A percentile compares a stretch with the other conserved stretches of the same genome.
phyloP scores from a whole-genome alignment of 1,140 invertebrate genomes.

The Piezodorus guildinii region DNA sequence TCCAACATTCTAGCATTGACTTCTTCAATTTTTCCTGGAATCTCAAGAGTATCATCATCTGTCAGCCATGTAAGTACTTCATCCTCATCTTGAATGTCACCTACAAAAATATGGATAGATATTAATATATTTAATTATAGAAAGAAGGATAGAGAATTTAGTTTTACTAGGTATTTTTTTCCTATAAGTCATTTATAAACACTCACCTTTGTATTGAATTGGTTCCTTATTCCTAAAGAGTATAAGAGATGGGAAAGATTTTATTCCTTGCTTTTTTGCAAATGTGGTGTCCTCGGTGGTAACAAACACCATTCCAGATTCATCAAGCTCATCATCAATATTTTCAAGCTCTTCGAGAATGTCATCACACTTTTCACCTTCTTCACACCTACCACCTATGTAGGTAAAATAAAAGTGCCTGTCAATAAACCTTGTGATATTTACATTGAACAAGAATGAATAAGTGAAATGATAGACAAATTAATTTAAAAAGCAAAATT shows the following conservation, averaged over 20 bases:
- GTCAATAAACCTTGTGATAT: too few species aligned
- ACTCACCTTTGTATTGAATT: constrained; percentile 52
- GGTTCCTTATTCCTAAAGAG: constrained; percentile 86
- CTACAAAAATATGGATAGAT: constrained; percentile 33
- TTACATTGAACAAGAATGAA: too few species aligned
- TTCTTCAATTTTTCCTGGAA: constrained; percentile 87
- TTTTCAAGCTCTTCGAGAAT: constrained; percentile 79
- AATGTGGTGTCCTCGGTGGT: constrained; percentile 73
- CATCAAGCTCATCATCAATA: constrained; percentile 86
- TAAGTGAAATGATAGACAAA: too few species aligned
- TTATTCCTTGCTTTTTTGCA: constrained; percentile 77
- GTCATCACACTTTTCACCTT: constrained; percentile 71
- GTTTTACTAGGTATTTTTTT: not conserved
- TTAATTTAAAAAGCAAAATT: too few species aligned
- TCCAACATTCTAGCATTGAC: constrained; percentile 85
- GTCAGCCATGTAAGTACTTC: constrained; percentile 83
- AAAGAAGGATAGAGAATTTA: not conserved
- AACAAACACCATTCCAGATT: constrained; percentile 85
- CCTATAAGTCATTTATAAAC: not conserved
- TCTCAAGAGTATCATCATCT: constrained; percentile 80
- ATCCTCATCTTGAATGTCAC: constrained; percentile 81
- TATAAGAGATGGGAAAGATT: constrained; percentile 70
- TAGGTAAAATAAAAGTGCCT: not conserved
- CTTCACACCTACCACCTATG: constrained; percentile 68
- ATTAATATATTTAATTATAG: not conserved